Base-by-base conservation (phyloP, 2,888 invertebrate genomes). In the Pantelozetes paolii region DNA sequence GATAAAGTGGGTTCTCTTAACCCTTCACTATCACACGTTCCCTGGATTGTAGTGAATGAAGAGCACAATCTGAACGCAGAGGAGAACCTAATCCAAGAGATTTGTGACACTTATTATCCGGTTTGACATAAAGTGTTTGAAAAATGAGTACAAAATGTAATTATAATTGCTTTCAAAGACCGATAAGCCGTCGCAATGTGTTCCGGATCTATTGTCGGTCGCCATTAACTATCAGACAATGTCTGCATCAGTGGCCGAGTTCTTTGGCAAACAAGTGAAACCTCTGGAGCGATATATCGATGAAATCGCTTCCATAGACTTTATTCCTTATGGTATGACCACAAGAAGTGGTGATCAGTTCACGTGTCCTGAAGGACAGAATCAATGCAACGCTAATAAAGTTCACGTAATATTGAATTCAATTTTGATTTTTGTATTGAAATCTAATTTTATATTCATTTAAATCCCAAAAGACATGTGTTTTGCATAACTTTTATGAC, bases 331-430 rank as follows among this genome's bases (percentile, higher is more conserved):
- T n/a, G 74, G 74, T 32, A 28, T 45, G 20, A 71, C 74, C 11
- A 50, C 1, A 36, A 23, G 28, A 28, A 26, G 0, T 18, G 54
- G 42, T 20, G n/a, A 40, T 15, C n/a, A 13, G 23, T 57, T 57
- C 40, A 50, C 11, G 8, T 74, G 74, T 59, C 57, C 45, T 23
- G 9, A 54, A 18, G 59, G 54, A 1, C 45, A 69, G 5, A 18
- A 1, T 40, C 74, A 74, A 20, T 74, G 74, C 70, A 42, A 36
- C 9, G 74, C 70, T 13, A 74, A 74, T 26, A 57, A 42, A 57
- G 23, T 74, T 26, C 74, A 74, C 45, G 74, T 74, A 50, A 74
- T 48, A 18, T n/a, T n/a, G n/a, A n/a, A n/a, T 48, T n/a, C n/a
- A 20, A 20, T 48, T 11, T 11, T 26, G 6, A 23, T 8, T 32